Conservation (phyloP, 2,888 invertebrate genomes). For the Zygogramma bicolorata region DNA sequence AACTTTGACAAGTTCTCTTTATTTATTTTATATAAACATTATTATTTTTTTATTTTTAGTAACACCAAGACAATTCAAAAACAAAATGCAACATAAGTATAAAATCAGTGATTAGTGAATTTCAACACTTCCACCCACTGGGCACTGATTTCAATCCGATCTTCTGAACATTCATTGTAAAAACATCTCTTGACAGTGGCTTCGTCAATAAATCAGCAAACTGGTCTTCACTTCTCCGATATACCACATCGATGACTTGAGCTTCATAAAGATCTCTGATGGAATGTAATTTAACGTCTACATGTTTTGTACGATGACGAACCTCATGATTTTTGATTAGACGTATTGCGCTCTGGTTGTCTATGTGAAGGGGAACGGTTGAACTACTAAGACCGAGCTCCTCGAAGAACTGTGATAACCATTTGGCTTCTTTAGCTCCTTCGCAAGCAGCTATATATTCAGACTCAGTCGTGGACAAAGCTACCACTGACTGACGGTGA, state of each 20-base stretch:
- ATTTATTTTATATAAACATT: too few species aligned
- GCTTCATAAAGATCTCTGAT: neutral
- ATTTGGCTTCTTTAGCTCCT: conserved; percentile 47
- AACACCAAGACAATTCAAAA: too few species aligned
- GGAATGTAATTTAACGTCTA: neutral
- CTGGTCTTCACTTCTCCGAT: neutral
- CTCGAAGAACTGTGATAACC: conserved; percentile 24
- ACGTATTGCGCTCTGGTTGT: too few species aligned
- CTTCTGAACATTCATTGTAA: neutral
- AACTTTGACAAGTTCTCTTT: too few species aligned
- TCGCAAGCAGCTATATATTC: conserved; percentile 53
- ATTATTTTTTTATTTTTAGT: too few species aligned
- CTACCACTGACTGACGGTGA: conserved; percentile 48
- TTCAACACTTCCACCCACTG: neutral
- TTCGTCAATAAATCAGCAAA: neutral
- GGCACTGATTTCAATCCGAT: neutral
- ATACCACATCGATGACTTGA: neutral
- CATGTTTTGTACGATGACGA: neutral
- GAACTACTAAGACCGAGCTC: neutral
- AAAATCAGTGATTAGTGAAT: neutral
- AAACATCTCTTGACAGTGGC: neutral
- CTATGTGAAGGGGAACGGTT: neutral
- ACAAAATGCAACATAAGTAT: too few species aligned
- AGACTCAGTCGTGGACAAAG: conserved; percentile 54
- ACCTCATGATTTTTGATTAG: neutral